Conservation (phyloP, 2,888 invertebrate genomes). For the Teleogryllus oceanicus region DNA sequence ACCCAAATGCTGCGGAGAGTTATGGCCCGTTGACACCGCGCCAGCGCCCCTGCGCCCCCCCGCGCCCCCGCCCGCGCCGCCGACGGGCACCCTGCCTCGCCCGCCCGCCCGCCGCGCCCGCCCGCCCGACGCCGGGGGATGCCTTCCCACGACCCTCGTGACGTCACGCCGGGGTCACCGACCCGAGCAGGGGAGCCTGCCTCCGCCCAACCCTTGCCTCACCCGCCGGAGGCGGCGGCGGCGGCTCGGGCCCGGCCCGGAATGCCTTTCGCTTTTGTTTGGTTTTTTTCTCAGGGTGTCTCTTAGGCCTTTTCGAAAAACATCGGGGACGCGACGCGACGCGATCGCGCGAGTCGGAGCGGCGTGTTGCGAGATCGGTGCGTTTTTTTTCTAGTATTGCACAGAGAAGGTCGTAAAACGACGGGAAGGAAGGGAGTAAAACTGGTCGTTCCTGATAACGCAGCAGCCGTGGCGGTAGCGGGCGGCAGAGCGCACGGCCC, state of each 20-base stretch:
- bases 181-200: constrained; percentile 22
- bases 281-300: constrained; percentile 19
- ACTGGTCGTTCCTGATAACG: background rate
- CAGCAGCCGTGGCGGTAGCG: background rate
- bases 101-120: background rate
- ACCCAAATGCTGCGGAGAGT: constrained; percentile 7
- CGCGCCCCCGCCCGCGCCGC: background rate
- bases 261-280: no score
- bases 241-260: no score
- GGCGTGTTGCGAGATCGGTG: no score
- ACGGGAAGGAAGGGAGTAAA: background rate
- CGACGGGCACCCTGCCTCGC: background rate
- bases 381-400: no score
- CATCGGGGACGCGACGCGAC: background rate
- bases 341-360: no score
- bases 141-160: constrained; percentile 37
- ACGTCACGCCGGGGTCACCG: constrained; percentile 32
- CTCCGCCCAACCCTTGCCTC: background rate
- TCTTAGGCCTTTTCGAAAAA: constrained; percentile 7
- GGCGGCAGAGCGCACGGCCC: background rate
- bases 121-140: constrained; percentile 28
- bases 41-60: background rate
- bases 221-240: no score
- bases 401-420: background rate
- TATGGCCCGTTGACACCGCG: constrained; percentile 4